A percentile compares a stretch with the other conserved stretches of the same genome.
Evolutionary conservation across 2,888 invertebrate genomes (phyloP).

Genomic region (Tiliacea aurago): DNA sequence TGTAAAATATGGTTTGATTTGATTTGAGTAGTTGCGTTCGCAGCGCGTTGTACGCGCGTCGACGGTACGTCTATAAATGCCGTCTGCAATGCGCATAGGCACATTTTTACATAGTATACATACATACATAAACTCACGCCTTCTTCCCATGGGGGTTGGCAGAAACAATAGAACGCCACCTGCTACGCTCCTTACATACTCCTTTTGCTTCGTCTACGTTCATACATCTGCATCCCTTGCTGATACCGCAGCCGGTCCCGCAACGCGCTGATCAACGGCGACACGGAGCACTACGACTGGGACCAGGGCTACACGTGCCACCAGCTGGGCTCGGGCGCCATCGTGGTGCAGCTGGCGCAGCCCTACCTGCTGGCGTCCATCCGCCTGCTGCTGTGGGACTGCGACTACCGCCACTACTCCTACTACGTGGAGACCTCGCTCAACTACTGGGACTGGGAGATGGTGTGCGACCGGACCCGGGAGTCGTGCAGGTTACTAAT

Average conservation of each 20-base stretch:
- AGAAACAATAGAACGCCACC: too few relatives aligned
- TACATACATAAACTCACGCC: too few relatives aligned
- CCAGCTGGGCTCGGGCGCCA: slow-evolving; percentile 98
- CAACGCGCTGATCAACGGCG: slow-evolving; percentile 98
- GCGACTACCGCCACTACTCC: slow-evolving; percentile 98
- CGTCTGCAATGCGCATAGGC: background rate
- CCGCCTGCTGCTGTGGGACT: slow-evolving; percentile 98
- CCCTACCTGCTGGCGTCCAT: slow-evolving; percentile 98
- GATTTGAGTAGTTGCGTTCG: too few relatives aligned
- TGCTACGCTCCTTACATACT: too few relatives aligned
- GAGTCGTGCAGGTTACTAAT: slow-evolving; percentile 92
- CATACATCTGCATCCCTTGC: too few relatives aligned
- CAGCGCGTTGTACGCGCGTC: background rate
- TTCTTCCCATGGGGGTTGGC: too few relatives aligned
- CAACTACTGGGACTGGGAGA: slow-evolving; percentile 97
- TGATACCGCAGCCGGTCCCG: slow-evolving; percentile 93
- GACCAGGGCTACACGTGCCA: slow-evolving; percentile 99
- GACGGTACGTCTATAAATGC: background rate
- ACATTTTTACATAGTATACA: too few relatives aligned
- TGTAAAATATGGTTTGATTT: too few relatives aligned
- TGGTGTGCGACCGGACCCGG: slow-evolving; percentile 96
- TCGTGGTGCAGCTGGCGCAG: slow-evolving; percentile 98
- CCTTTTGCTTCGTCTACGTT: too few relatives aligned
- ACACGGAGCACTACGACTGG: slow-evolving; percentile 99
- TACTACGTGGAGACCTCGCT: slow-evolving; percentile 98